Conservation (phyloP, 2,888 invertebrate species). For the Agriopis leucophaearia region DNA sequence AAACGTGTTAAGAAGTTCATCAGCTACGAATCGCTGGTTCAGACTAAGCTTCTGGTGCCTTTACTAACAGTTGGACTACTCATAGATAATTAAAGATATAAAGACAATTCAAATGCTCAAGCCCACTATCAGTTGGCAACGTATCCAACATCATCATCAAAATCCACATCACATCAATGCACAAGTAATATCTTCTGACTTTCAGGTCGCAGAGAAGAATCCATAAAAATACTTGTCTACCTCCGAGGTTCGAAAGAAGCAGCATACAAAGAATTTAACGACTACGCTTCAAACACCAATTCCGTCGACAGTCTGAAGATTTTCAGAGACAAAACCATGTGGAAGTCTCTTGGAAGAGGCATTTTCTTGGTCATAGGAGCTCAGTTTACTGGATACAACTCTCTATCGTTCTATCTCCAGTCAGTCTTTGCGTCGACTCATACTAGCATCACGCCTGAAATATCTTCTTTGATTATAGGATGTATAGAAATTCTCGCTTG, state of each 20-base stretch:
- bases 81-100: no score
- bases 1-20: no score
- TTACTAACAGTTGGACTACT: no score
- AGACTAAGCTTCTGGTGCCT: no score
- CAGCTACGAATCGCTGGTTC: no score
- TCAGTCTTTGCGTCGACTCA: slow-evolving; percentile 63
- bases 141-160: background rate
- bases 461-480: slow-evolving; percentile 64
- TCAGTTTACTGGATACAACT: slow-evolving; percentile 63
- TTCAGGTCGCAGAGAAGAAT: slow-evolving; percentile 60
- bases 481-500: slow-evolving; percentile 62
- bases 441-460: slow-evolving; percentile 60
- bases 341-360: slow-evolving; percentile 15
- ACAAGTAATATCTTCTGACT: background rate
- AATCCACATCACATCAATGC: no score
- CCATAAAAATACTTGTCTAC: slow-evolving; percentile 56
- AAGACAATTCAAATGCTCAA: no score
- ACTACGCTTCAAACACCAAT: slow-evolving; percentile 50
- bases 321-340: slow-evolving; percentile 9
- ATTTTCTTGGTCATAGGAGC: slow-evolving; percentile 31
- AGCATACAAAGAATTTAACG: slow-evolving; percentile 62
- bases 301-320: slow-evolving; percentile 35
- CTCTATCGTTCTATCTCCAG: slow-evolving; percentile 65
- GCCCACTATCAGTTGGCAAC: no score
- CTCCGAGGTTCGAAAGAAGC: slow-evolving; percentile 60